Percentiles rank a stretch among this genome's conserved stretches.
Evolutionary conservation across 2,797 vertebrate genomes (phyloP).

Genomic region (Girardinus metallicus): DNA sequence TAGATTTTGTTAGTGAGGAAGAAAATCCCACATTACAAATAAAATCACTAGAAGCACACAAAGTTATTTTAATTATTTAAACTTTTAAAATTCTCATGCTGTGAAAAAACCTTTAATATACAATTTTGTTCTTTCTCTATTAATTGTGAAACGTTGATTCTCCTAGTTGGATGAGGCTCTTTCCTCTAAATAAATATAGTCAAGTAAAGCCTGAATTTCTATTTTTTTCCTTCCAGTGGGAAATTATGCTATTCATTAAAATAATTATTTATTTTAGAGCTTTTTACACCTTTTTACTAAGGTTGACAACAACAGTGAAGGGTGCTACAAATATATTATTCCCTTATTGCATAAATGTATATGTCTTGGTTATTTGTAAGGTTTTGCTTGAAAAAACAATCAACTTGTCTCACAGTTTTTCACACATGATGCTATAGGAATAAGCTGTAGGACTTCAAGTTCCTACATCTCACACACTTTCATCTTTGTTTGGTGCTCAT

Average conservation of each 20-base stretch:
- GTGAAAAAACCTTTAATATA: not conserved
- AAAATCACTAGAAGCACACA: not conserved
- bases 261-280: not conserved
- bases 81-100: not conserved
- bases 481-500: constrained; percentile 7
- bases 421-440: not conserved
- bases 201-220: not conserved
- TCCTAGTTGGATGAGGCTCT: not conserved
- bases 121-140: not conserved
- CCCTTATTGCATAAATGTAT: not conserved
- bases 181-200: not conserved
- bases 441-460: not conserved
- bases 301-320: not conserved
- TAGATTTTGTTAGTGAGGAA: not conserved
- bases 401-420: constrained; percentile 5
- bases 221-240: not conserved
- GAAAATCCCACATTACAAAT: not conserved
- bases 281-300: not conserved
- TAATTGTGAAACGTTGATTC: not conserved
- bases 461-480: constrained; percentile 9
- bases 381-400: not conserved
- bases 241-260: not conserved
- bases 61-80: not conserved
- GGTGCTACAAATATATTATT: not conserved
- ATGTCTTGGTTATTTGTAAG: not conserved